Evolutionary conservation across 2,797 vertebrate genomes (phyloP).

Genomic region (Acropternis orthonyx): DNA sequence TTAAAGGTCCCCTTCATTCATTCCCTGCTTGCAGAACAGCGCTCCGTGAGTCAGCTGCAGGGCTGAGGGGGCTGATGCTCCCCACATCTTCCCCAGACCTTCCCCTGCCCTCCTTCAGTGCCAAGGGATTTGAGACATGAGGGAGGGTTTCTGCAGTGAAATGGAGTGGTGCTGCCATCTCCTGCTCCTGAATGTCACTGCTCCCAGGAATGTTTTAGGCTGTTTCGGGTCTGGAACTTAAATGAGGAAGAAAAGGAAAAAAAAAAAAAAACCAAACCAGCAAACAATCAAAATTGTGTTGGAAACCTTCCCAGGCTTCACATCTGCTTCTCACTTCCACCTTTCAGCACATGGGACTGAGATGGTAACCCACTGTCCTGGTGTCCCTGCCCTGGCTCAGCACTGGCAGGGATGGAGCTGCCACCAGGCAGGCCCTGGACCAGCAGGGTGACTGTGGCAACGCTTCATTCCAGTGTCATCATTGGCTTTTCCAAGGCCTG

Average conservation of each 20-base stretch:
- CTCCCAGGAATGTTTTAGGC: not conserved
- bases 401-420: not conserved
- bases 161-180: not conserved
- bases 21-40: not conserved
- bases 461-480: accelerated
- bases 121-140: not conserved
- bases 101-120: not conserved
- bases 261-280: not conserved
- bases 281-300: not conserved
- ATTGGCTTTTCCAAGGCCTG: not conserved
- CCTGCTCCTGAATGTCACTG: not conserved
- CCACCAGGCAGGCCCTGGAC: not conserved
- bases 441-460: accelerated
- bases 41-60: not conserved
- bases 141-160: not conserved
- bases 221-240: not conserved
- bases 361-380: not conserved
- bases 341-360: accelerated
- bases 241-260: not conserved
- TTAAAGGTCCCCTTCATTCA: accelerated
- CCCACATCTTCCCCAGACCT: accelerated
- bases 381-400: not conserved
- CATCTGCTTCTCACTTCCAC: not conserved
- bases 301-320: not conserved
- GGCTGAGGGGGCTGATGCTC: not conserved